phyloP scores from a whole-genome alignment of 2,113 vertebrate genomes.

The Tonatia bakeri region DNA sequence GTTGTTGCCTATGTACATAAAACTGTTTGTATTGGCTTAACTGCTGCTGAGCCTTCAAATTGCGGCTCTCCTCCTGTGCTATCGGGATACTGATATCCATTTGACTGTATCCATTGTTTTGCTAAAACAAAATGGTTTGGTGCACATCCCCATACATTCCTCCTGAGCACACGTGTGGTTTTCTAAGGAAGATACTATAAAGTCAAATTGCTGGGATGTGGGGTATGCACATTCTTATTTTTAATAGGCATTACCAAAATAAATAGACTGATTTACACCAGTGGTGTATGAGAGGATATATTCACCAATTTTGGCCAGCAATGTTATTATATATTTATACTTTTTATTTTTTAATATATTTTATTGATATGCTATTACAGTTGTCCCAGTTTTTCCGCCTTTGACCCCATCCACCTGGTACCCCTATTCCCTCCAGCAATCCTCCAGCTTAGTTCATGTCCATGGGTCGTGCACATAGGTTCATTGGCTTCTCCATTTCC shows the following conservation, averaged over 20 bases:
- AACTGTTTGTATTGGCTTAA: neutral
- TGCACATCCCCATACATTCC: accelerated
- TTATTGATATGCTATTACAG: too few relatives aligned
- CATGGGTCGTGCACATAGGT: too few relatives aligned
- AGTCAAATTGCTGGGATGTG: too few relatives aligned
- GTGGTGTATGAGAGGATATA: neutral
- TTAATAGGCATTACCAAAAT: neutral
- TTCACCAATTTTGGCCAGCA: neutral
- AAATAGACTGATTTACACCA: neutral
- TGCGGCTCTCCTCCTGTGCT: neutral
- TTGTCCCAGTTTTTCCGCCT: too few relatives aligned
- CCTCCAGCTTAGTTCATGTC: too few relatives aligned
- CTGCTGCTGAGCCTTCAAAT: neutral
- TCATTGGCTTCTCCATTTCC: too few relatives aligned
- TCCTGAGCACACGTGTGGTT: neutral
- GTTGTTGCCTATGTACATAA: neutral
- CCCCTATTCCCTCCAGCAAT: too few relatives aligned
- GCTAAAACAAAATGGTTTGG: neutral
- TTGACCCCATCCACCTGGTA: too few relatives aligned
- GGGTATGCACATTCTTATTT: neutral
- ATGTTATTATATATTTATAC: neutral
- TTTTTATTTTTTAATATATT: neutral
- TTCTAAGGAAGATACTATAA: neutral
- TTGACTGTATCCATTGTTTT: neutral
- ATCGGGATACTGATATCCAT: too few relatives aligned